phyloP scores from a whole-genome alignment of 1,140 invertebrate genomes.

The Stegodyphus mimosarum region DNA sequence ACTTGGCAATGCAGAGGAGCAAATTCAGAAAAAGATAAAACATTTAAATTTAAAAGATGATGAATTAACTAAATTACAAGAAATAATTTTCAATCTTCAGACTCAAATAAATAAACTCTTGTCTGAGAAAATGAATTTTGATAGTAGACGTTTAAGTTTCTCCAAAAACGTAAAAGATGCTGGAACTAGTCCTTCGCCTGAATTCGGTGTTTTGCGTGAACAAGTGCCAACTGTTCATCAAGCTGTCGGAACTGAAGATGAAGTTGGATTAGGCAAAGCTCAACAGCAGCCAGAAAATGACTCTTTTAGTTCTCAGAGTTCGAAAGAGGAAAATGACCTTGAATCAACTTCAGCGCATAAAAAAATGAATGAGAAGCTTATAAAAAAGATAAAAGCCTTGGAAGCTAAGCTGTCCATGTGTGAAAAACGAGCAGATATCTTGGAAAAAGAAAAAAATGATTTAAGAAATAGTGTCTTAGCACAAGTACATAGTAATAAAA shows the following conservation, averaged over 20 bases:
- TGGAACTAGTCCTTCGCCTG: neutral
- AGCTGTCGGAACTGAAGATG: no score
- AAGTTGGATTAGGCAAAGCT: no score
- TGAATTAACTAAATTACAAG: conserved; percentile 33
- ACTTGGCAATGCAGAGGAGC: neutral
- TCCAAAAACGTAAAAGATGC: neutral
- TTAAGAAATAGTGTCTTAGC: conserved; percentile 19
- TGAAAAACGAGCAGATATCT: conserved; percentile 15
- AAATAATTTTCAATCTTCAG: conserved; percentile 26
- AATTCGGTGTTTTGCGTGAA: neutral
- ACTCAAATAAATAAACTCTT: conserved; percentile 20
- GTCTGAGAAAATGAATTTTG: neutral
- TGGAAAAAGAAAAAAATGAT: conserved; percentile 39
- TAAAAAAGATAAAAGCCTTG: conserved; percentile 23
- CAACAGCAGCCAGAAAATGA: no score
- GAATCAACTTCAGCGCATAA: no score
- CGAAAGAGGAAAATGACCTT: no score
- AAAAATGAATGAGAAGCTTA: neutral
- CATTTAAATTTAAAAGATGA: conserved; percentile 28
- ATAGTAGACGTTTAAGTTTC: neutral
- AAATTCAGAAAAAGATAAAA: conserved; percentile 1
- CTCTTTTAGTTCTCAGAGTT: no score
- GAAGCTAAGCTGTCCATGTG: conserved; percentile 10
- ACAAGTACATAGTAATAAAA: conserved; percentile 4
- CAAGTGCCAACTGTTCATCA: neutral